These are phyloP conservation scores for Aleiodes alternator DNA, from an alignment of 2,888 invertebrate genomes.

Conservation along the genomic window DNA sequence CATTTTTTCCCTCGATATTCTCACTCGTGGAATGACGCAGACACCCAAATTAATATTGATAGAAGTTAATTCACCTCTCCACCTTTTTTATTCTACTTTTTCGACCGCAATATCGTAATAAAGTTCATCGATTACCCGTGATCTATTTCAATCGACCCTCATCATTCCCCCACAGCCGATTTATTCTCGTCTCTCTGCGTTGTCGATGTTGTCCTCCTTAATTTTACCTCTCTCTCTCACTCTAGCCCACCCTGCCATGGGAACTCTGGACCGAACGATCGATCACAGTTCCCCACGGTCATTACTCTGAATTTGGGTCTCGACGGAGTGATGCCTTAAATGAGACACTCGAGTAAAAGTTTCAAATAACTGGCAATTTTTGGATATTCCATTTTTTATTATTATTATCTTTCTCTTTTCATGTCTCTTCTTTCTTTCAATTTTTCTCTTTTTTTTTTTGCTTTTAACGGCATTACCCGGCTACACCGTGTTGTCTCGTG, in stretches of 20 bases:
- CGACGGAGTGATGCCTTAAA: slow-evolving; percentile 23
- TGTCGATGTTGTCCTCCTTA: slow-evolving; percentile 40
- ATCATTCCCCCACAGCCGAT: slow-evolving; percentile 44
- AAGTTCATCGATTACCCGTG: slow-evolving; percentile 48
- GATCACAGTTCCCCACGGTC: slow-evolving; percentile 33
- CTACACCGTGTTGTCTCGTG: slow-evolving; percentile 46
- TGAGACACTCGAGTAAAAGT: slow-evolving; percentile 16
- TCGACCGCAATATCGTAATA: not conserved
- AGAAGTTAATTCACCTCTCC: too few relatives aligned
- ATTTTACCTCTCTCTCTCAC: slow-evolving; percentile 8
- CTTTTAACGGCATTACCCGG: slow-evolving; percentile 15
- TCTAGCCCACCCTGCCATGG: slow-evolving; percentile 7
- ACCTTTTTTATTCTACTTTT: too few relatives aligned
- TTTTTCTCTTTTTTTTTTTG: slow-evolving; percentile 20
- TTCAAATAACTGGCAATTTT: slow-evolving; percentile 16
- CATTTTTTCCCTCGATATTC: too few relatives aligned
- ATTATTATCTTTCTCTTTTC: not conserved
- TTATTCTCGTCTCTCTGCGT: slow-evolving; percentile 49
- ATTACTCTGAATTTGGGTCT: slow-evolving; percentile 28
- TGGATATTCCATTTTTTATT: slow-evolving; percentile 12
- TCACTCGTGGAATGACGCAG: too few relatives aligned
- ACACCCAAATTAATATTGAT: too few relatives aligned
- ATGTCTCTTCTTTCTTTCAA: slow-evolving; percentile 46
- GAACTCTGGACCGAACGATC: slow-evolving; percentile 32
- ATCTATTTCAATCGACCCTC: slow-evolving; percentile 58